Base-by-base conservation (phyloP, 2,797 vertebrate genomes). In the Kryptolebias ocellatus region DNA sequence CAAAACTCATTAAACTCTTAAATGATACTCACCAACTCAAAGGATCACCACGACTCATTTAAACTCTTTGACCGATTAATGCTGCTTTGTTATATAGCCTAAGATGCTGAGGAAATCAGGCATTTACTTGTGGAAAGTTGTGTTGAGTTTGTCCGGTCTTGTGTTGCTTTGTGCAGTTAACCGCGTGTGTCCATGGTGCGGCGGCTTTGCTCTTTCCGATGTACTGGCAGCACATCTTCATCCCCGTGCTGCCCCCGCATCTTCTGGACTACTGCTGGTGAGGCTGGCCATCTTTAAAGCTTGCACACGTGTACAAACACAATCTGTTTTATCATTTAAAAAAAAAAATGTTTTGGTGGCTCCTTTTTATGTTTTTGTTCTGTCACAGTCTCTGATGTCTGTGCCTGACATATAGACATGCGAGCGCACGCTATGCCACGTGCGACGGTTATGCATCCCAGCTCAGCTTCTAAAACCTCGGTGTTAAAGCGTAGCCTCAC, bases 191-290 rank as follows among this genome's bases (percentile, higher is more conserved):
- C 85, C 98, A 99, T 34, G 98, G 96, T 9, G 95, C 98, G 31
- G 95, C 95, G 44, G 94, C 97, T 81, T 94, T 99, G 91, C 94
- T 99, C n/a, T 98, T 95, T 85, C 98, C 98, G 45, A 98, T 99
- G 96, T 95, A 95, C 90, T 99, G 98, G 98, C 98, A 99, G 66
- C 98, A 99, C 87, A 98, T 99, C 89, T 99, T 96, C 94, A 99
- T 99, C 94, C 97, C 98, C 0, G 98, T 99, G 64, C 95, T 99
- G 80, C 98, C 98, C 73, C 94, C 96, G 42, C 97, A 98, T 90
- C 95, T 99, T 55, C 94, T 99, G 94, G 98, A 99, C 93, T 99
- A 98, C 93, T 99, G 98, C 94, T 99, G 98, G 98, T 99, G 95
- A 96, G 96, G 89, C 39, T 67, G 64, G 70, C 70, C 73, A 76